Conservation (phyloP, 2,113 vertebrate genomes). For the Lagopus muta region DNA sequence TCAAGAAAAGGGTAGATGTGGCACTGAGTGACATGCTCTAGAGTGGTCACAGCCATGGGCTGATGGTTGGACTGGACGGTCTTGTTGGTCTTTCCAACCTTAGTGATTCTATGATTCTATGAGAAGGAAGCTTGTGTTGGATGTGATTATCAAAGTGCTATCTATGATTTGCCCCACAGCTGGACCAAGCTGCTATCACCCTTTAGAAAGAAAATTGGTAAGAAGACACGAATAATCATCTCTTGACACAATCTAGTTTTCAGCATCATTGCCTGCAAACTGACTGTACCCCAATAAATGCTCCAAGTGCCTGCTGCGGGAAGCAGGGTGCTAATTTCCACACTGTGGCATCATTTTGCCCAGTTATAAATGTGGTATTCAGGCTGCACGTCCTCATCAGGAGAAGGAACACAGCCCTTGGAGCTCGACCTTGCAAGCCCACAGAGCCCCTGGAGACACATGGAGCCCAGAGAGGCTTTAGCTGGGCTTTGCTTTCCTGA, state of each 20-base stretch:
- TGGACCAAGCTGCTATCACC: neutral
- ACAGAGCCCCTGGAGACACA: neutral
- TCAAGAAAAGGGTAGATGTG: too few species aligned
- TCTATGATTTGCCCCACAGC: neutral
- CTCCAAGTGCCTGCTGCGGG: neutral
- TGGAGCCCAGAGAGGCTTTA: neutral
- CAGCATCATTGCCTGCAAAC: neutral
- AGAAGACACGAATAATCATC: fast-evolving
- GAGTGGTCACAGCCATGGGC: too few species aligned
- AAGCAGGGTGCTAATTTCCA: neutral
- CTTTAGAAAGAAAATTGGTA: neutral
- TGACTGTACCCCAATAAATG: neutral
- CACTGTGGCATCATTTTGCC: neutral
- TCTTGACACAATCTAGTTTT: neutral
- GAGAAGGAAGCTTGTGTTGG: neutral
- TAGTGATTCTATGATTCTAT: too few species aligned
- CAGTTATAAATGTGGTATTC: fast-evolving
- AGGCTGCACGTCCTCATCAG: fast-evolving
- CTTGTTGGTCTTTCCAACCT: too few species aligned
- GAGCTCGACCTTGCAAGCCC: neutral
- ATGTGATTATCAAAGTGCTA: neutral
- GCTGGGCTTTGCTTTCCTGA: neutral
- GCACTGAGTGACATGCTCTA: too few species aligned
- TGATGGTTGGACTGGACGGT: too few species aligned
- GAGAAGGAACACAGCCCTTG: neutral